A percentile compares a stretch with the other conserved stretches of the same genome.
phyloP scores from a whole-genome alignment of 2,113 vertebrate species.

The Sorex fumeus region DNA sequence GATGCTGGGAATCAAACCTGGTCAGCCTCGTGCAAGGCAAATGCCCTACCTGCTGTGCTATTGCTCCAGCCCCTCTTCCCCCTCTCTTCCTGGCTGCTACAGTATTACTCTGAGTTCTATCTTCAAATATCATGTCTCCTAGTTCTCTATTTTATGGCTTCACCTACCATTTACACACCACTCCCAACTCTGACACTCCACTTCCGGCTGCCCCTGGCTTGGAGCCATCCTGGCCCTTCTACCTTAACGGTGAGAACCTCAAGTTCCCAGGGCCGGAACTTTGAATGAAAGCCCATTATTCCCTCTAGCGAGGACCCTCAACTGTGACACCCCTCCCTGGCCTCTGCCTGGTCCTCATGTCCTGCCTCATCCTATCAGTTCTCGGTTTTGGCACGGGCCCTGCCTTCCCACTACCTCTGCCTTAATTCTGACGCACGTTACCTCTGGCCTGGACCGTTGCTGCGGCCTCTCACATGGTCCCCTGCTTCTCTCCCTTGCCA shows the following conservation, averaged over 20 bases:
- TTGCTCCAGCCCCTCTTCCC: rapidly evolving
- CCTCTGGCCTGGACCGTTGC: not conserved
- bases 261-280: not conserved
- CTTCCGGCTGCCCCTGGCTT: no score
- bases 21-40: no score
- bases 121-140: not conserved
- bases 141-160: not conserved
- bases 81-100: not conserved
- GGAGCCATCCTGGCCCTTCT: rapidly evolving
- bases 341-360: not conserved
- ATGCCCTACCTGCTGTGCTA: no score
- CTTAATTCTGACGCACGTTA: not conserved
- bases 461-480: not conserved
- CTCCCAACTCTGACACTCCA: not conserved
- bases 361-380: not conserved
- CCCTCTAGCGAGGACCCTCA: not conserved
- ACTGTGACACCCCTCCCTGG: not conserved
- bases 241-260: not conserved
- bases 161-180: not conserved
- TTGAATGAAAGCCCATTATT: not conserved
- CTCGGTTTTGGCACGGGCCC: not conserved
- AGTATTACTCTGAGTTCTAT: not conserved
- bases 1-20: no score
- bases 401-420: not conserved
- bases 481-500: not conserved